A percentile compares a stretch with the other conserved stretches of the same genome.
Conservation (phyloP, 2,888 invertebrate species). For the Melieria picta region DNA sequence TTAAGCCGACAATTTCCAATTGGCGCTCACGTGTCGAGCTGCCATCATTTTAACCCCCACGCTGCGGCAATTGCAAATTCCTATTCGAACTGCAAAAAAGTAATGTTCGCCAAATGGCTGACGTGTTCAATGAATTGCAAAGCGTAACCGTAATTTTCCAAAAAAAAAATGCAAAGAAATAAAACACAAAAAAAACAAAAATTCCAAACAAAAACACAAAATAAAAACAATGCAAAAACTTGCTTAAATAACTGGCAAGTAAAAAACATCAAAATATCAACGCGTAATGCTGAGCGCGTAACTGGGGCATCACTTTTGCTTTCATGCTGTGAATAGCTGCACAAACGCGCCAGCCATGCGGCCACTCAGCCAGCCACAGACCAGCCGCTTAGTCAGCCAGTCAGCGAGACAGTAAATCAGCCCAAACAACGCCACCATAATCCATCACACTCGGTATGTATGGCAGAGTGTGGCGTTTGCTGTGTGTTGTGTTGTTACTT, state of each 20-base stretch:
- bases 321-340: conserved; percentile 32
- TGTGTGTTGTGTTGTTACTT: too few relatives aligned
- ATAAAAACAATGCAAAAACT: conserved; percentile 6
- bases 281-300: conserved; percentile 42
- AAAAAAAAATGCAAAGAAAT: neutral
- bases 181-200: conserved; percentile 1
- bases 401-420: conserved; percentile 1
- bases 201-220: conserved; percentile 11
- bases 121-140: neutral
- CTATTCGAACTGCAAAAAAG: too few relatives aligned
- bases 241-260: conserved; percentile 11
- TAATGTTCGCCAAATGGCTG: too few relatives aligned
- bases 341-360: conserved; percentile 1
- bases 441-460: neutral
- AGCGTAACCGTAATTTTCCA: neutral
- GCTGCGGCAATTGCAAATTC: too few relatives aligned
- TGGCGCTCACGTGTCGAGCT: too few relatives aligned
- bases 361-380: neutral
- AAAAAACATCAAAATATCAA: conserved; percentile 13
- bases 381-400: neutral
- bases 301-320: conserved; percentile 43
- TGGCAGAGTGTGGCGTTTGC: neutral
- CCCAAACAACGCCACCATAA: neutral
- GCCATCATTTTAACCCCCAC: too few relatives aligned
- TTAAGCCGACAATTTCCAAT: too few relatives aligned